Evolutionary conservation across 1,140 invertebrate genomes (phyloP).

Genomic region (Parasteatoda tepidariorum): DNA sequence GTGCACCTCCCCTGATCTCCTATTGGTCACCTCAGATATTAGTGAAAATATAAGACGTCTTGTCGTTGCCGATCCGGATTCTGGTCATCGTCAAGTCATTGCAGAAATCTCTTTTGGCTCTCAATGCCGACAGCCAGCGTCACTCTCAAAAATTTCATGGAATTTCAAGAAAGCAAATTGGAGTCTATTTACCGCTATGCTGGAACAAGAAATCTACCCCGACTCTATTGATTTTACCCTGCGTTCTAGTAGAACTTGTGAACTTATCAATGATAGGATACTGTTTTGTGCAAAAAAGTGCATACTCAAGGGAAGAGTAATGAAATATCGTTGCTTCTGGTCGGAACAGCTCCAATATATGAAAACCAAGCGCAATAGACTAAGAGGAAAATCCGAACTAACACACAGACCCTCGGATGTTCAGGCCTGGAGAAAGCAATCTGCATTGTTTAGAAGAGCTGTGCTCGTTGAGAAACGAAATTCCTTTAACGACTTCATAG

Average conservation of each 20-base stretch:
- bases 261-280: neutral
- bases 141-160: neutral
- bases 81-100: neutral
- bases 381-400: constrained; percentile 2
- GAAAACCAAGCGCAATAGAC: neutral
- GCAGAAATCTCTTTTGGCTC: neutral
- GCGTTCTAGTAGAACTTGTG: neutral
- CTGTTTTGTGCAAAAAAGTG: neutral
- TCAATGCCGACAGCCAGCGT: neutral
- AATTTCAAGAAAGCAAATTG: neutral
- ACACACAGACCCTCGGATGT: neutral
- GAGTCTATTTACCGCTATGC: no score
- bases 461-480: neutral
- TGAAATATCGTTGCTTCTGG: neutral
- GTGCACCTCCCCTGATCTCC: neutral
- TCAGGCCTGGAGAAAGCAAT: constrained; percentile 1
- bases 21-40: constrained; percentile 1
- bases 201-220: neutral
- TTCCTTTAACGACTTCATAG: neutral
- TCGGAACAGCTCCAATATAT: neutral
- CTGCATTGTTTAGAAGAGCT: neutral
- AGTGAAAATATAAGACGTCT: neutral
- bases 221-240: neutral
- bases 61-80: neutral
- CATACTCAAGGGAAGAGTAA: neutral